These are phyloP conservation scores for Gari tellinella DNA, from an alignment of 2,888 invertebrate genomes.

Conservation along the genomic window DNA sequence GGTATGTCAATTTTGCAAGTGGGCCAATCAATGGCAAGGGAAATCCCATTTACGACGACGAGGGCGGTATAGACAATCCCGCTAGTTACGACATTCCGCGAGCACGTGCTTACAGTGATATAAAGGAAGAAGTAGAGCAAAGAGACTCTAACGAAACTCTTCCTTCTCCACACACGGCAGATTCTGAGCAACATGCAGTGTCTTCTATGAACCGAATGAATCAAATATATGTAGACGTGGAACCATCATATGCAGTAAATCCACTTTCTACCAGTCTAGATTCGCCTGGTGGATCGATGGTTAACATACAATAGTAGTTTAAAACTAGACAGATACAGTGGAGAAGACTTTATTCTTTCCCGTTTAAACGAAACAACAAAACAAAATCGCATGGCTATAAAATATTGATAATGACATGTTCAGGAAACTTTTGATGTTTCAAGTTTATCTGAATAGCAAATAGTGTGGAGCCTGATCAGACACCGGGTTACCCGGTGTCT, in stretches of 20 bases:
- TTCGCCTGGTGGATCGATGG: too few relatives aligned
- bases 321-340: too few relatives aligned
- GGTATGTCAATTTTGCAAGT: conserved; percentile 32
- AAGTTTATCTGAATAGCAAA: too few relatives aligned
- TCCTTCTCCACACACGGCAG: background rate
- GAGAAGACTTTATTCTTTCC: too few relatives aligned
- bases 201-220: conserved; percentile 33
- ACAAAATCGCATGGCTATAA: too few relatives aligned
- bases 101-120: background rate
- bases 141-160: background rate
- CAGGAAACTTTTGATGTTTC: too few relatives aligned
- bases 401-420: too few relatives aligned
- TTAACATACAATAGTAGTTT: too few relatives aligned
- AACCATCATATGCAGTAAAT: conserved; percentile 16
- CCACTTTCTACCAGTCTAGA: too few relatives aligned
- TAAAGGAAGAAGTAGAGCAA: conserved; percentile 3
- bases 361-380: too few relatives aligned
- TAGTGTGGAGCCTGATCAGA: too few relatives aligned
- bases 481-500: too few relatives aligned
- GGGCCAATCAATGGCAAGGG: conserved; percentile 12
- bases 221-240: conserved; percentile 49
- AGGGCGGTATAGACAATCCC: background rate
- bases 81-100: background rate
- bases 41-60: background rate
- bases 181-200: background rate